phyloP scores from a whole-genome alignment of 2,113 vertebrate species.

The Odocoileus hemionus region DNA sequence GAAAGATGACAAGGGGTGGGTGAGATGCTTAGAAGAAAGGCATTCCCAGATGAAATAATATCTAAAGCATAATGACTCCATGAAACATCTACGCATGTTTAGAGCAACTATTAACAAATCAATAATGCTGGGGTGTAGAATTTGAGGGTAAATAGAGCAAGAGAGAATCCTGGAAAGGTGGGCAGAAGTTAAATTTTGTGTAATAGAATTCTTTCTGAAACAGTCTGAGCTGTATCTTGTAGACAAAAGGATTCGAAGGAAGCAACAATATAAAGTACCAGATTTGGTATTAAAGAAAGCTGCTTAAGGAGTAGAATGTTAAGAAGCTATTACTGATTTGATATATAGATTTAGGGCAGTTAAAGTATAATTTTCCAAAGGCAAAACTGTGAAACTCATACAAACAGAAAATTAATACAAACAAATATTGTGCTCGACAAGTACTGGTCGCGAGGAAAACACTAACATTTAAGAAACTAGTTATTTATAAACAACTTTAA shows the following conservation, averaged over 20 bases:
- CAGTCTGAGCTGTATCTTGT: neutral
- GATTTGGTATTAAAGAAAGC: neutral
- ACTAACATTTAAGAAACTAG: neutral
- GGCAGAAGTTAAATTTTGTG: neutral
- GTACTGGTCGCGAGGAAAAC: neutral
- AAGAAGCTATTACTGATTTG: neutral
- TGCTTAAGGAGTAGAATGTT: neutral
- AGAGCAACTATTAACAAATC: neutral
- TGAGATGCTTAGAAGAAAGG: neutral
- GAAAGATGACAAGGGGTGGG: neutral
- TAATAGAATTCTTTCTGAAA: neutral
- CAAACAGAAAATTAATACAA: neutral
- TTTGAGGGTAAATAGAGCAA: neutral
- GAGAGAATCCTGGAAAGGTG: neutral
- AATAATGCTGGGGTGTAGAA: neutral
- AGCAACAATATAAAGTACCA: neutral
- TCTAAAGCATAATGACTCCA: neutral
- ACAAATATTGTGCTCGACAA: neutral
- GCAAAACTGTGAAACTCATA: neutral
- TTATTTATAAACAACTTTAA: neutral
- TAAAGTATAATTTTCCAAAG: neutral
- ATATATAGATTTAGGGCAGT: neutral
- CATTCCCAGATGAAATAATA: neutral
- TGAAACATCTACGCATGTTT: neutral
- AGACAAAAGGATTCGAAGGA: neutral